These are phyloP conservation scores for Macrocentrus cingulum DNA, from an alignment of 1,140 invertebrate species.

Conservation along the genomic window DNA sequence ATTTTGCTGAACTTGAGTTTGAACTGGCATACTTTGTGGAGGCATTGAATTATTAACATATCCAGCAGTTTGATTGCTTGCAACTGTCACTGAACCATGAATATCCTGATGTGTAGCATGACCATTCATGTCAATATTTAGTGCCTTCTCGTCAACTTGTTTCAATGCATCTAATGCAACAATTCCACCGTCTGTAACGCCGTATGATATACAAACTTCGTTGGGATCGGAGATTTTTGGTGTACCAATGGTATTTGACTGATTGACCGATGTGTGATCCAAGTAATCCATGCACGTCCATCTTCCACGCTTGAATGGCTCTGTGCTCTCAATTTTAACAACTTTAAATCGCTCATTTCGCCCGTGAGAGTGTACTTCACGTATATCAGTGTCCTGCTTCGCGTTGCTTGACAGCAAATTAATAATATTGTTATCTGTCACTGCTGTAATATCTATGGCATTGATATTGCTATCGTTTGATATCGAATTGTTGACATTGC, in stretches of 20 bases:
- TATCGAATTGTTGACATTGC: slow-evolving; percentile 65
- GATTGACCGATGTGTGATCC: slow-evolving; percentile 76
- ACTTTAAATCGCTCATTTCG: slow-evolving; percentile 91
- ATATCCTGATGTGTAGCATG: slow-evolving; percentile 47
- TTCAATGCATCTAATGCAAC: slow-evolving; percentile 45
- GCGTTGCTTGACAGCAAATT: slow-evolving; percentile 53
- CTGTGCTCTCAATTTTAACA: slow-evolving; percentile 93
- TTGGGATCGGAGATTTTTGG: slow-evolving; percentile 52
- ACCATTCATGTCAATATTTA: slow-evolving; percentile 46
- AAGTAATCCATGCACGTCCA: slow-evolving; percentile 96
- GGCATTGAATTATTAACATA: slow-evolving; percentile 37
- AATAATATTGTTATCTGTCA: slow-evolving; percentile 59
- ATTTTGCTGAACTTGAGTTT: slow-evolving; percentile 37
- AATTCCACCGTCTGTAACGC: slow-evolving; percentile 52
- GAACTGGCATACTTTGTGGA: slow-evolving; percentile 36
- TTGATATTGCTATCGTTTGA: slow-evolving; percentile 66
- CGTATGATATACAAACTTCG: slow-evolving; percentile 58
- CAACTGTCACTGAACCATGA: slow-evolving; percentile 34
- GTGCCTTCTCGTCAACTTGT: slow-evolving; percentile 39
- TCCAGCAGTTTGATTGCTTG: slow-evolving; percentile 31
- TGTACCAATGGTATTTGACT: slow-evolving; percentile 48
- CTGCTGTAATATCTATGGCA: slow-evolving; percentile 59
- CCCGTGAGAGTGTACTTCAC: slow-evolving; percentile 71
- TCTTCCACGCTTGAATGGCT: slow-evolving; percentile 89
- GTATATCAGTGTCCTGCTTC: slow-evolving; percentile 67